Percentiles rank a stretch among this genome's conserved stretches.
Conservation (phyloP, 1,140 invertebrate species). For the Cydia splendana region DNA sequence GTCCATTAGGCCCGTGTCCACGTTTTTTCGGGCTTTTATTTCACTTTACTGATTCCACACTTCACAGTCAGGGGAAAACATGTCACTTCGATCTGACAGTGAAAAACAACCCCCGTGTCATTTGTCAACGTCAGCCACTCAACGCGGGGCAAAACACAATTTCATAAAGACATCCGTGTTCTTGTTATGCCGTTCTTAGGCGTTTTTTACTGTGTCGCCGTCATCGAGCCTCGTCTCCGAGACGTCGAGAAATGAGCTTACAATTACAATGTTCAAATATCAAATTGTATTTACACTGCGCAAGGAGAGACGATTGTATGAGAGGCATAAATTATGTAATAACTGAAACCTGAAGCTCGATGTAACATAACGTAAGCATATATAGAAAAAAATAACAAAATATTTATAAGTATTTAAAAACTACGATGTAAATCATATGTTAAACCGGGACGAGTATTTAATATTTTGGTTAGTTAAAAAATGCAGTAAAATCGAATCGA, state of each 20-base stretch:
- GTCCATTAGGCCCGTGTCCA: slow-evolving; percentile 37
- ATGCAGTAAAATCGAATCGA: too few species aligned
- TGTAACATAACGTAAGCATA: too few species aligned
- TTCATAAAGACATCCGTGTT: slow-evolving; percentile 74
- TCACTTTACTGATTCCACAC: slow-evolving; percentile 61
- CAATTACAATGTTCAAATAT: slow-evolving; percentile 32
- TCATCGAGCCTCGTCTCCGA: slow-evolving; percentile 54
- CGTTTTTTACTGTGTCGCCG: slow-evolving; percentile 50
- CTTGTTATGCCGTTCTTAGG: slow-evolving; percentile 53
- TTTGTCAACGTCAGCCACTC: slow-evolving; percentile 74
- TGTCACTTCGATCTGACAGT: slow-evolving; percentile 73
- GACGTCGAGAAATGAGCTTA: slow-evolving; percentile 36
- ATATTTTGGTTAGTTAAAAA: too few species aligned
- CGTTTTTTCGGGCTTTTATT: slow-evolving; percentile 51
- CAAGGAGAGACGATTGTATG: background rate
- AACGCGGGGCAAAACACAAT: slow-evolving; percentile 69
- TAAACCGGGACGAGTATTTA: too few species aligned
- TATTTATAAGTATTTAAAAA: too few species aligned
- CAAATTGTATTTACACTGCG: slow-evolving; percentile 17
- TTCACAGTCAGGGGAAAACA: slow-evolving; percentile 61
- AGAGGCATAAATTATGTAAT: background rate
- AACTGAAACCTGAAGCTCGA: too few species aligned
- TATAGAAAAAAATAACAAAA: too few species aligned
- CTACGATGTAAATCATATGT: too few species aligned
- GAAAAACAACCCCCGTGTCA: slow-evolving; percentile 69